Percentiles rank a stretch among this genome's conserved stretches.
These are phyloP conservation scores for Ormia ochracea DNA, from an alignment of 2,888 invertebrate genomes.

Conservation along the genomic window DNA sequence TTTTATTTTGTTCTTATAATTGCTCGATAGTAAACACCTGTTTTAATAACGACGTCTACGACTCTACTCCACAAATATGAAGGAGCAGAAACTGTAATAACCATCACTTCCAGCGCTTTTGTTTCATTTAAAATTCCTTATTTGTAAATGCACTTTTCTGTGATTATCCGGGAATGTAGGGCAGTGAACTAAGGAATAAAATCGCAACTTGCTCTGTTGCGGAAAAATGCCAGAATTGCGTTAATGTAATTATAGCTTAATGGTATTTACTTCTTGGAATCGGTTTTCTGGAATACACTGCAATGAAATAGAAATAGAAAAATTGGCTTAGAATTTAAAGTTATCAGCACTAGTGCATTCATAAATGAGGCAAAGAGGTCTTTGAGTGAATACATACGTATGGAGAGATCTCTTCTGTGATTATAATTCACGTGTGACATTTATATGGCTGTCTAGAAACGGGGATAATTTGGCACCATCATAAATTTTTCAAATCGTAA, in stretches of 20 bases:
- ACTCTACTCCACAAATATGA: background rate
- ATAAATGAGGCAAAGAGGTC: background rate
- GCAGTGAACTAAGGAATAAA: conserved; percentile 31
- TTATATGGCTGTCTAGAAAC: conserved; percentile 29
- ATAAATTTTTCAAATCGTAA: conserved; percentile 50
- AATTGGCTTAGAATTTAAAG: conserved; percentile 3
- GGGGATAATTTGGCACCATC: conserved; percentile 32
- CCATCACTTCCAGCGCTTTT: background rate
- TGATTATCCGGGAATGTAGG: conserved; percentile 29
- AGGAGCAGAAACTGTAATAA: background rate
- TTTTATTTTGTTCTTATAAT: conserved; percentile 56
- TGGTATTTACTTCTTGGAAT: conserved; percentile 11
- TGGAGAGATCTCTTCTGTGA: background rate
- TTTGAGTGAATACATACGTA: background rate
- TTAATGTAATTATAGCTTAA: conserved; percentile 18
- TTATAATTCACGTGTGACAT: conserved; percentile 2
- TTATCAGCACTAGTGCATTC: no score
- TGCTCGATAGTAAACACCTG: conserved; percentile 61
- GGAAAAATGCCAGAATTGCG: background rate
- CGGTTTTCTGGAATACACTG: background rate
- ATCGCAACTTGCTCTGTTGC: background rate
- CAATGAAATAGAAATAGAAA: background rate
- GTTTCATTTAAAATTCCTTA: conserved; percentile 24
- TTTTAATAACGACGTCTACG: conserved; percentile 21
- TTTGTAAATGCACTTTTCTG: background rate